phyloP scores from a whole-genome alignment of 2,888 invertebrate genomes.

The Xestobium rufovillosum region DNA sequence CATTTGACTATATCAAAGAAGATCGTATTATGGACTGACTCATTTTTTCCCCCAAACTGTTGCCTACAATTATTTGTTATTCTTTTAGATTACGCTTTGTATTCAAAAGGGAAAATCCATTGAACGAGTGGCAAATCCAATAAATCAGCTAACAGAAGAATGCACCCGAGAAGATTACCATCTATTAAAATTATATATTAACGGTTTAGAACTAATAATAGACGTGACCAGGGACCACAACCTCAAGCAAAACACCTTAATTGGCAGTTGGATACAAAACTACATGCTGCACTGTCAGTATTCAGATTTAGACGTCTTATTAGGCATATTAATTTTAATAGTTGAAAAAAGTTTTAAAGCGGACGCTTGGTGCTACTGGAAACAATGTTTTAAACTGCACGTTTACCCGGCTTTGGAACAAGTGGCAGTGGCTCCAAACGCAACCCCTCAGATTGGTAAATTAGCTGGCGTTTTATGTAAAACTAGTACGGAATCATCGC shows the following conservation, averaged over 20 bases:
- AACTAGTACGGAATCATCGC: constrained; percentile 23
- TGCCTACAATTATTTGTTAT: too few relatives aligned
- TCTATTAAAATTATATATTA: constrained; percentile 31
- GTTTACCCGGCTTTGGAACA: constrained; percentile 33
- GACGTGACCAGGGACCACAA: constrained; percentile 27
- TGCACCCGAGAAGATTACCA: constrained; percentile 29
- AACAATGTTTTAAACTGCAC: constrained; percentile 28
- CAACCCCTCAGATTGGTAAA: constrained; percentile 30
- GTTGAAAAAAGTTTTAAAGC: constrained; percentile 26
- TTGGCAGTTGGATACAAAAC: constrained; percentile 35
- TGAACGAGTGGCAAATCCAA: constrained; percentile 28
- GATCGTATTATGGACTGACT: too few relatives aligned
- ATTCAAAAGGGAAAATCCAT: constrained; percentile 28
- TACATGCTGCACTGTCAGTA: constrained; percentile 34
- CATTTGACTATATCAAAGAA: too few relatives aligned
- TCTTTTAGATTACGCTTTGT: constrained; percentile 31
- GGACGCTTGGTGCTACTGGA: constrained; percentile 33
- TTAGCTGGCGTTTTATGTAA: constrained; percentile 33
- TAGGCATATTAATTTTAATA: constrained; percentile 30
- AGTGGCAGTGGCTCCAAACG: constrained; percentile 23
- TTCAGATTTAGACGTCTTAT: constrained; percentile 30
- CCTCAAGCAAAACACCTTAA: constrained; percentile 34
- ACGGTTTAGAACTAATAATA: constrained; percentile 29
- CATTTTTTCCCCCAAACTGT: too few relatives aligned
- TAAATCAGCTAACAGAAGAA: constrained; percentile 28